Evolutionary conservation across 2,888 invertebrate genomes (phyloP), one percentile per base, ranked within the genome.

Genomic region (Pollenia griseotomentosa): DNA sequence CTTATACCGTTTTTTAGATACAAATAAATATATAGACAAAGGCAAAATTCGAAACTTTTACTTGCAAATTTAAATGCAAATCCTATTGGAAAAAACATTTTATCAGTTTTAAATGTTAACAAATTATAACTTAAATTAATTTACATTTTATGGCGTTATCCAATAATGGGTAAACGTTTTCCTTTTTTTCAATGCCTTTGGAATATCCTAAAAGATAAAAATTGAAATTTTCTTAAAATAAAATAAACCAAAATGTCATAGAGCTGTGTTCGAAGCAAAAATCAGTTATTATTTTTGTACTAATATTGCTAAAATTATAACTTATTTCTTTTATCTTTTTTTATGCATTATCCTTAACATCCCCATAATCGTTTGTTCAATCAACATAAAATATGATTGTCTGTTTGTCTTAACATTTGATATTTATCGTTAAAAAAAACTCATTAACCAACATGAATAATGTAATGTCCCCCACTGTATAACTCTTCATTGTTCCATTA

Each of bases 281-380:
- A 7, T 2, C n/a, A 19, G 3, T 46, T 68, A 51, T 57, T 46
- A 16, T 68, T 16, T 83, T 59, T 33, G 33, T 44, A 66, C 44
- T 78, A 84, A 73, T 84, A 78, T 65, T 57, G 51, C 12, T 74
- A 74, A 75, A 66, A 79, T 66, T 79, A 40, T 61, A 48, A 63
- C 63, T 65, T 83, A 61, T 78, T 65, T 78, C 61, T 82, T 57
- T 74, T 74, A 68, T 80, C 55, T 83, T 79, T 83, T 19, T 82
- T 82, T 85, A 82, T 82, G 71, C 77, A 85, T 85, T 63, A 51
- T 65, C 44, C 68, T 53, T 77, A 83, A 83, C 70, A 70, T 83
- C 12, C 10, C 57, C 65, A 61, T 63, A 77, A 68, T 40, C 33
- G n/a, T 74, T 48, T 61, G 71, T 61, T 61, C 66, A 51, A 73